A percentile compares a stretch with the other conserved stretches of the same genome.
phyloP scores from a whole-genome alignment of 2,113 vertebrate genomes.

The Tapirus terrestris region DNA sequence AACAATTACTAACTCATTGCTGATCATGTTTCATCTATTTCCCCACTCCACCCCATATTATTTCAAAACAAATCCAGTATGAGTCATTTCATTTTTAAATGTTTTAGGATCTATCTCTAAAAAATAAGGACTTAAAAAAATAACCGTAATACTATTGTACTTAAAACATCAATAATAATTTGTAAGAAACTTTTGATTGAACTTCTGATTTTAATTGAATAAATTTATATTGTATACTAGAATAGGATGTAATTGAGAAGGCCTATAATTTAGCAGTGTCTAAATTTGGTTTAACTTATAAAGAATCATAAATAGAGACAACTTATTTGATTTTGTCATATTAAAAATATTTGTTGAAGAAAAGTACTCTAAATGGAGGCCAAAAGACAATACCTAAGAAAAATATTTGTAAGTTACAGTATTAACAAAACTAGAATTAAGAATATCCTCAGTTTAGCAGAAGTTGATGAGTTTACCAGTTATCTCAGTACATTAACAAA shows the following conservation, averaged over 20 bases:
- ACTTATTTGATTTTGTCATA: neutral
- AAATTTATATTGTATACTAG: neutral
- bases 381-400: neutral
- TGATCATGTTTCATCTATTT: neutral
- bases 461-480: neutral
- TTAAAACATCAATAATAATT: neutral
- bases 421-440: neutral
- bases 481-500: neutral
- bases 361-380: neutral
- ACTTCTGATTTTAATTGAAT: neutral
- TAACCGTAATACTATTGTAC: neutral
- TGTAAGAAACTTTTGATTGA: neutral
- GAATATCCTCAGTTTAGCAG: neutral
- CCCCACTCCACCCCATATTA: neutral
- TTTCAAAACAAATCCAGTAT: too few relatives aligned
- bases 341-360: neutral
- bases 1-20: neutral
- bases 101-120: neutral
- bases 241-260: neutral
- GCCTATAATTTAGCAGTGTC: neutral
- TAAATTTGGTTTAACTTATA: neutral
- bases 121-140: neutral
- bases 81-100: neutral
- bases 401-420: neutral
- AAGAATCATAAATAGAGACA: neutral